These are phyloP conservation scores for Tipula unca DNA, from an alignment of 2,888 invertebrate species.

Conservation along the genomic window DNA sequence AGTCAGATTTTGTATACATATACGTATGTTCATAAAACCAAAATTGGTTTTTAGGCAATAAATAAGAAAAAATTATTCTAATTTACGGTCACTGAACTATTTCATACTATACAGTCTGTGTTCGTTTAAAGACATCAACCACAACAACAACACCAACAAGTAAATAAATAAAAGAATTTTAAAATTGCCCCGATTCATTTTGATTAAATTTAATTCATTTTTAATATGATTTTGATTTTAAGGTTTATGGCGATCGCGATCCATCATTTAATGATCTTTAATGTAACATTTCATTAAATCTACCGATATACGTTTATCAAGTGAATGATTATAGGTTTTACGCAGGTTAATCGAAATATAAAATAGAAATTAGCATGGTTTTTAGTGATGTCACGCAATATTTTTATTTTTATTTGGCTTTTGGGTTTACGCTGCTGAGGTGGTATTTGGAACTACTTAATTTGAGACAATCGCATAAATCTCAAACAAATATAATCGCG, in stretches of 20 bases:
- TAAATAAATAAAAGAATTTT: not conserved
- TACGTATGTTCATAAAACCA: too few relatives aligned
- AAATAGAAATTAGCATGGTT: not conserved
- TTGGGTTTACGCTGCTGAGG: not conserved
- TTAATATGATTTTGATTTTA: slow-evolving; percentile 8
- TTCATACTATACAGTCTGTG: not conserved
- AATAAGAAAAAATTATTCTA: not conserved
- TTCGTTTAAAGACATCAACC: not conserved
- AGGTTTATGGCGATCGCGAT: not conserved
- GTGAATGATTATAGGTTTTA: not conserved
- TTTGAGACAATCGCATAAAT: not conserved
- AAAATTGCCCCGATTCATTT: slow-evolving; percentile 1
- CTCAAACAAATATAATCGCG: not conserved
- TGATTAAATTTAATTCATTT: not conserved
- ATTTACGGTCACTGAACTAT: slow-evolving; percentile 8
- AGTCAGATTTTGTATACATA: too few relatives aligned
- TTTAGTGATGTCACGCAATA: slow-evolving; percentile 8
- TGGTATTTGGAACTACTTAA: not conserved
- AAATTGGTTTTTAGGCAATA: not conserved
- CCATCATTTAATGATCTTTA: not conserved
- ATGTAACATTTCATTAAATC: not conserved
- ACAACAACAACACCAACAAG: not conserved
- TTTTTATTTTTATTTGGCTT: not conserved
- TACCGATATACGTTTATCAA: not conserved
- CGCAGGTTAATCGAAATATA: slow-evolving; percentile 3